Evolutionary conservation across 2,113 vertebrate genomes (phyloP).

Genomic region (Mesoclemmys tuberculata): DNA sequence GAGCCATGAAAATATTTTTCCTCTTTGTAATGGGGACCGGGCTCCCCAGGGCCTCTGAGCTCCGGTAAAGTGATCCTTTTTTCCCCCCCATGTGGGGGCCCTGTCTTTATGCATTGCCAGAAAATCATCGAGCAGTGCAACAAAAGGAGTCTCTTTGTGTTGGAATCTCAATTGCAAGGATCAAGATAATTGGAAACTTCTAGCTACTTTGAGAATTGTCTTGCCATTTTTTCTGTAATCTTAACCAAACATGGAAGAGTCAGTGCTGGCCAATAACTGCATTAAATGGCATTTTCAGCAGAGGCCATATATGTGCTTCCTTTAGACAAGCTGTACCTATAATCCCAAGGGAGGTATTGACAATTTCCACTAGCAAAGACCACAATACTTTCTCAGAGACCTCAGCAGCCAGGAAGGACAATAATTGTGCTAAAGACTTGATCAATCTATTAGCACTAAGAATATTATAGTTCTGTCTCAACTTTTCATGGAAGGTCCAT

Average conservation of each 20-base stretch:
- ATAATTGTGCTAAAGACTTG: not conserved
- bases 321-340: not conserved
- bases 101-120: not conserved
- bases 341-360: not conserved
- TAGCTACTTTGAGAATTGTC: not conserved
- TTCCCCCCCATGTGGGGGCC: too few relatives aligned
- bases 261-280: not conserved
- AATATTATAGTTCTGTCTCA: not conserved
- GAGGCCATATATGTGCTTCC: not conserved
- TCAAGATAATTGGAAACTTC: not conserved
- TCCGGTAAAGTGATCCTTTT: too few relatives aligned
- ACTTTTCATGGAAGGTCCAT: not conserved
- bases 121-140: not conserved
- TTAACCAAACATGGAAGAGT: accelerated
- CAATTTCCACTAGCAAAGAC: not conserved
- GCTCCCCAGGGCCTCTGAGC: too few relatives aligned
- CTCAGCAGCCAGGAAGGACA: not conserved
- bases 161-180: not conserved
- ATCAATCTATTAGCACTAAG: not conserved
- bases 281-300: not conserved
- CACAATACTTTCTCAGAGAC: not conserved
- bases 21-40: too few relatives aligned
- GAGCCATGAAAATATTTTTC: too few relatives aligned
- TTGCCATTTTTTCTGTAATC: not conserved
- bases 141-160: not conserved